These are phyloP conservation scores for Syndactyla subalaris DNA, from an alignment of 2,797 vertebrate genomes.

Conservation along the genomic window DNA sequence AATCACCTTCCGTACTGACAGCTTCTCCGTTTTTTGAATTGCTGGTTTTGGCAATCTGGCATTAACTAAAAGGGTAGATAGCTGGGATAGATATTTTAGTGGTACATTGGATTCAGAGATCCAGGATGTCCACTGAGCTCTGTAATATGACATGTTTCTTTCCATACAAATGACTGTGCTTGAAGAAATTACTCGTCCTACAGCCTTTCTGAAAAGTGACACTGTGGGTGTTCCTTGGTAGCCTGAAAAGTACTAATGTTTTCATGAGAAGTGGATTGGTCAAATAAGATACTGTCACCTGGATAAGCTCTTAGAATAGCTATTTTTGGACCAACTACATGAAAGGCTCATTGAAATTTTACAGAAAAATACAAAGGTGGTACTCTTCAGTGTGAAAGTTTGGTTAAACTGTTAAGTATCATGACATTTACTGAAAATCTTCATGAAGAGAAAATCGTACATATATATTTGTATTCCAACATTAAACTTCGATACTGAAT, in stretches of 20 bases:
- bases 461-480: background rate
- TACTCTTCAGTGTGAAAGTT: background rate
- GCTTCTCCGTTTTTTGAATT: background rate
- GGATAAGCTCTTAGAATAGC: background rate
- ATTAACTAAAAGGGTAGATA: background rate
- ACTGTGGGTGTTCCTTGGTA: background rate
- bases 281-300: background rate
- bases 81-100: background rate
- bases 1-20: background rate
- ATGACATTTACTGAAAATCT: background rate
- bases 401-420: background rate
- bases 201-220: background rate
- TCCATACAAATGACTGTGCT: background rate
- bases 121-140: background rate
- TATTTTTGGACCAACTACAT: background rate
- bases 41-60: background rate
- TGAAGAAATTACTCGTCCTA: background rate
- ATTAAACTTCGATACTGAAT: background rate
- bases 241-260: background rate
- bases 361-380: background rate
- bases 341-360: background rate
- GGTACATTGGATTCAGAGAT: background rate
- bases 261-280: background rate
- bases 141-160: background rate
- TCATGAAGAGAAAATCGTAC: background rate